phyloP scores from a whole-genome alignment of 2,113 vertebrate genomes.

The Leiothrix lutea region DNA sequence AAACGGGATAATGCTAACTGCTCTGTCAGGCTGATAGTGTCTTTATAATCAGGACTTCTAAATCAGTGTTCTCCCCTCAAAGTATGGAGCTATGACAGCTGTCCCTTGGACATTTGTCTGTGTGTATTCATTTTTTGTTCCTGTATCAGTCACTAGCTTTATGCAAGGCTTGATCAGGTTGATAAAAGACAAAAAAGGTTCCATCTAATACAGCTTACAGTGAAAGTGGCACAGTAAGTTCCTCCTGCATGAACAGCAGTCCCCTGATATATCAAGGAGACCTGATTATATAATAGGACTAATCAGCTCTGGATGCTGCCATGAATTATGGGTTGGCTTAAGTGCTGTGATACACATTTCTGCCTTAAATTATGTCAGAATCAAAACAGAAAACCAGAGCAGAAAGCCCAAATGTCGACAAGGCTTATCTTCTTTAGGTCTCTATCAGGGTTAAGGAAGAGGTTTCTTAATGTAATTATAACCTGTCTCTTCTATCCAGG shows the following conservation, averaged over 20 bases:
- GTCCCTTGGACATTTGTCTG: neutral
- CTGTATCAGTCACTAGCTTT: neutral
- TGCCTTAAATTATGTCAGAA: neutral
- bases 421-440: conserved; percentile 6
- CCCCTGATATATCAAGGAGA: conserved; percentile 34
- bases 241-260: neutral
- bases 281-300: conserved; percentile 50
- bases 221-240: conserved; percentile 32
- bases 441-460: neutral
- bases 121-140: neutral
- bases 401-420: neutral
- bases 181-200: neutral
- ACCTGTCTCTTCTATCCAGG: neutral
- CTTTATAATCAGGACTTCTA: neutral
- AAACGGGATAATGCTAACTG: neutral
- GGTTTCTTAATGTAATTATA: conserved; percentile 27
- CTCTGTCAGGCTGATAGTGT: neutral
- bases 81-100: neutral
- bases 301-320: conserved; percentile 48
- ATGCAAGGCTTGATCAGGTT: neutral
- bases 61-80: neutral
- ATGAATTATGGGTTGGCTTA: conserved; percentile 50
- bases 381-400: conserved; percentile 32
- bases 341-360: conserved; percentile 17
- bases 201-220: neutral